Base-by-base conservation (phyloP, 2,797 vertebrate genomes). In the Pogoniulus pusillus region DNA sequence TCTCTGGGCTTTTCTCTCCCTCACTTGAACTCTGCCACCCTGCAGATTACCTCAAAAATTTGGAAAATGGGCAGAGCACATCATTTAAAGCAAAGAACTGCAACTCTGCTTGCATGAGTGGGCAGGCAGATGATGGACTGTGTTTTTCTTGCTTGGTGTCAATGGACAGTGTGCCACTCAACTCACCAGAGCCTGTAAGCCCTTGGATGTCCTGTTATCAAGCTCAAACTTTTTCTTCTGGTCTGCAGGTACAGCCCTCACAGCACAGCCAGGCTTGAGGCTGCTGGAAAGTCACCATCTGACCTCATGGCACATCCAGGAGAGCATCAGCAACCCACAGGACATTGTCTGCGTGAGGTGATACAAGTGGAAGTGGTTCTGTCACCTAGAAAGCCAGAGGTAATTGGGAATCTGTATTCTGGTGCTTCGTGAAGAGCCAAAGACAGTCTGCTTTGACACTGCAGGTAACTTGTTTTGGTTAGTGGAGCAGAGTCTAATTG, bases 341-440 rank as follows among this genome's bases (percentile, higher is more conserved):
- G 7, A 60, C 9, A 0, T 1, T 9, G 6, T 30, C 47, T 49
- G 11, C 24, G n/a, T 0, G 0, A 35, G 59, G 16, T 23, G 55
- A 30, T 12, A 12, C 34, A 45, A 0, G 2, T 5, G 20, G 71
- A 54, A 41, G 39, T 69, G 59, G 2, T 29, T 63, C 54, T 60
- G 12, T 12, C 17, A 4, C 11, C 58, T 11, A 3, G 13, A 7
- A 76, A 32, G 53, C 57, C 65, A 37, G 23, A n/a, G 53, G 3
- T 4, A 24, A 57, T 1, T 10, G 57, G 57, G 27, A 65, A 39
- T 63, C 27, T 49, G 43, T 47, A 16, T 55, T 45, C 64, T 20
- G 12, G 19, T 29, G 32, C 65, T 73, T 66, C 62, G 49, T 2
- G 35, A 57, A 65, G 81, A 79, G 6, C 20, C 2, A 7, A 30